Evolutionary conservation across 1,140 invertebrate genomes (phyloP).

Genomic region (Bacillus rossius): DNA sequence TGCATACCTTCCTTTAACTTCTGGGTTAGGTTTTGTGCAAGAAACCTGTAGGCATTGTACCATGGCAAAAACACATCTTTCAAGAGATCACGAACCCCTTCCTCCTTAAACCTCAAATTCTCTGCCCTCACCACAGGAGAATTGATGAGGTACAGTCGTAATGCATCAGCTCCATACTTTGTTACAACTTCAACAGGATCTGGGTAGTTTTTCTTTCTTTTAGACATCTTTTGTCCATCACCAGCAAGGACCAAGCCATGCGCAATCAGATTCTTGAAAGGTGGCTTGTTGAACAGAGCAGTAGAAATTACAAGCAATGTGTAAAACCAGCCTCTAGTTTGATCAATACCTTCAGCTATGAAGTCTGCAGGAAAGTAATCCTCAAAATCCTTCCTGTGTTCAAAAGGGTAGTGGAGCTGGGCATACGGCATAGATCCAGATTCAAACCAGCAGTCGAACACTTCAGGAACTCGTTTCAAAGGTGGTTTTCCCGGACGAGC

Average conservation of each 20-base stretch:
- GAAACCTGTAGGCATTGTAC: constrained; percentile 97
- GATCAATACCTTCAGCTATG: constrained; percentile 98
- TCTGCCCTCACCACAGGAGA: constrained; percentile 97
- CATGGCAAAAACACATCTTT: constrained; percentile 98
- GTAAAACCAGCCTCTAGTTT: constrained; percentile 99
- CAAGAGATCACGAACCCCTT: constrained; percentile 91
- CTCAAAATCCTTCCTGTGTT: constrained; percentile 87
- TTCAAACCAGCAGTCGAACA: constrained; percentile 99
- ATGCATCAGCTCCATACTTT: constrained; percentile 96
- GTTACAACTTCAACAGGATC: constrained; percentile 88
- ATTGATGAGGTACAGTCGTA: constrained; percentile 95
- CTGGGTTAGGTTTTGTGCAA: constrained; percentile 80
- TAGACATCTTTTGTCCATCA: constrained; percentile 99
- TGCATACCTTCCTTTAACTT: background rate
- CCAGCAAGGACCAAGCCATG: constrained; percentile 93
- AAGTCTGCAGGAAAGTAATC: constrained; percentile 98
- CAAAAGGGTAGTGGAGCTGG: constrained; percentile 95
- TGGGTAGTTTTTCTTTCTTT: constrained; percentile 98
- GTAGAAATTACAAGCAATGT: constrained; percentile 95
- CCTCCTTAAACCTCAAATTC: constrained; percentile 94
- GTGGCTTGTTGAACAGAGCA: constrained; percentile 92
- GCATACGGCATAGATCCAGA: constrained; percentile 99
- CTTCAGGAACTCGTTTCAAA: constrained; percentile 82
- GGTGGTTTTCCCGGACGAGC: constrained; percentile 71
- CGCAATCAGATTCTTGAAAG: constrained; percentile 96